phyloP scores from a whole-genome alignment of 2,113 vertebrate species.

The Perca flavescens region DNA sequence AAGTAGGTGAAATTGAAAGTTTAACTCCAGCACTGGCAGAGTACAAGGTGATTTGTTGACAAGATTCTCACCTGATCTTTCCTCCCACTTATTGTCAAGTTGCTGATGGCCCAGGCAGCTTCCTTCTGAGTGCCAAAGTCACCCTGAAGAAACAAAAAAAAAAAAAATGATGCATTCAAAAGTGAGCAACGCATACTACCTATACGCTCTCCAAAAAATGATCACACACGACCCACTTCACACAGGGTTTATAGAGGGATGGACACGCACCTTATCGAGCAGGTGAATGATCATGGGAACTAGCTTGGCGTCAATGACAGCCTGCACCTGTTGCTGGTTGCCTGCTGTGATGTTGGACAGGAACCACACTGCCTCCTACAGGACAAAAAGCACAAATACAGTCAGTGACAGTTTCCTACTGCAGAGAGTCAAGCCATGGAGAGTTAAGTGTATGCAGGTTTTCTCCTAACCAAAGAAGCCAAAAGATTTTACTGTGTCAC shows the following conservation, averaged over 20 bases:
- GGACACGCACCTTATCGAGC: constrained; percentile 92
- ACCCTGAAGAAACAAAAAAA: constrained; percentile 83
- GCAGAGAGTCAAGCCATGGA: too few relatives aligned
- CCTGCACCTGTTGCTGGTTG: constrained; percentile 99
- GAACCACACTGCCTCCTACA: constrained; percentile 99
- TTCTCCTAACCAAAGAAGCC: background rate
- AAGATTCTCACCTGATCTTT: constrained; percentile 93
- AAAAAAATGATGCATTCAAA: background rate
- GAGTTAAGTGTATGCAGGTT: background rate
- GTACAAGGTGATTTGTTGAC: background rate
- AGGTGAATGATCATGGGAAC: constrained; percentile 99
- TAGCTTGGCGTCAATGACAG: constrained; percentile 97
- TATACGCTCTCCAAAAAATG: background rate
- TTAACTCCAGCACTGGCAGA: background rate
- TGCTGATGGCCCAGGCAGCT: constrained; percentile 99
- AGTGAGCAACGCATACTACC: background rate
- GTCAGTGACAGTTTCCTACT: background rate
- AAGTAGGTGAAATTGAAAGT: background rate
- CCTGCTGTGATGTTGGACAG: constrained; percentile 99
- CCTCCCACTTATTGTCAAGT: constrained; percentile 97
- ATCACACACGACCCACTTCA: background rate
- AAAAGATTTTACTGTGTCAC: background rate
- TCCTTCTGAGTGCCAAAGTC: constrained; percentile 99
- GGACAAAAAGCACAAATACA: constrained; percentile 59
- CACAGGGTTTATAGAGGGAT: background rate